Evolutionary conservation across 1,140 invertebrate genomes (phyloP), one percentile per base, ranked within the genome.

Genomic region (Micrasema longulum): DNA sequence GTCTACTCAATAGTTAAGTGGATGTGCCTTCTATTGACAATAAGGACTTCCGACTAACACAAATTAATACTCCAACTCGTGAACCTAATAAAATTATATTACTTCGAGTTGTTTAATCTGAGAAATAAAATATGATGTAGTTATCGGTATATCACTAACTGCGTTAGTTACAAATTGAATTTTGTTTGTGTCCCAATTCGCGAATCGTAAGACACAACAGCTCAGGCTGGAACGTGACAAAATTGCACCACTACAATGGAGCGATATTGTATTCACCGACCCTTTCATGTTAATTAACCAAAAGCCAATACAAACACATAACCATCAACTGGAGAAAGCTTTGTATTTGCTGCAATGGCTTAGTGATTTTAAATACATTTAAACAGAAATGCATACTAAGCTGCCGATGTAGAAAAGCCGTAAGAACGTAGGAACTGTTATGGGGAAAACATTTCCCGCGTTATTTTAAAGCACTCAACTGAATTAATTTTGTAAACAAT

Each of bases 401-500:
- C 5, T 35, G 26, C 12, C 22, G 41, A 45, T 14, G 38, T 10
- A 62, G 41, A n/a, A 64, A 23, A 23, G 43, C 9, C 36, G 20
- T 22, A 62, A 62, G 35, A 45, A 47, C 9, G 3, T 31, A 64
- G 16, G 20, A 14, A 14, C 26, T 2, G 10, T 26, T 60, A 22
- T 22, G 18, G 55, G 35, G 5, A 12, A 38, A 31, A 20, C 43
- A 64, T 45, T 45, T 43, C 60, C n/a, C 20, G 41, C 60, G 12
- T 64, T 64, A 45, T 20, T 1, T 16, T 31, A 64, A 64, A 64
- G 60, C 60, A 64, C 60, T 64, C 60, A 47, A 47, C 60, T 47
- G 22, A 64, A 64, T 64, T 64, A 64, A 64, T 64, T 64, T 64
- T 64, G 60, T 47, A 64, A 64, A 64, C 60, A 64, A 16, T 31